These are phyloP conservation scores for Planiliza haematocheilus DNA, from an alignment of 2,113 vertebrate genomes.

Conservation along the genomic window DNA sequence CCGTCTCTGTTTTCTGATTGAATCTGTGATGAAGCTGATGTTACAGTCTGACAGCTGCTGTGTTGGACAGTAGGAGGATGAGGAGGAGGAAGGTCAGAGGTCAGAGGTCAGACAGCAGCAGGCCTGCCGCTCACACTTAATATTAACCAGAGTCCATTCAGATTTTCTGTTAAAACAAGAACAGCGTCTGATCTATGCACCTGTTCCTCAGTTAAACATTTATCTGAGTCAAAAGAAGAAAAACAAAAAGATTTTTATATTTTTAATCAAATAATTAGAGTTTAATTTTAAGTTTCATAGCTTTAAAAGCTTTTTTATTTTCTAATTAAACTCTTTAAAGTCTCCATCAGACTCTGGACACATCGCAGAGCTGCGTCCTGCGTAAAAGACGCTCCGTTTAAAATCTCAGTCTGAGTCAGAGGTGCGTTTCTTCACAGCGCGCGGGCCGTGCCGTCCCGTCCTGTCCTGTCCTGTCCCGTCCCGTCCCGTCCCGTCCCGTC, in stretches of 20 bases:
- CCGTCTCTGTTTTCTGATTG: too few species aligned
- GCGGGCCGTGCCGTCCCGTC: too few species aligned
- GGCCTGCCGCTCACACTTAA: neutral
- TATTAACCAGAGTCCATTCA: conserved; percentile 5
- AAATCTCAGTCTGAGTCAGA: neutral
- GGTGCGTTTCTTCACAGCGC: conserved; percentile 6
- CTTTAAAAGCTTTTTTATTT: too few species aligned
- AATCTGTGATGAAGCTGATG: neutral
- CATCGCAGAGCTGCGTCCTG: neutral
- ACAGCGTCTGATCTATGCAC: neutral
- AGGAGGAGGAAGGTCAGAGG: conserved; percentile 43
- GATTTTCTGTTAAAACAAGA: neutral
- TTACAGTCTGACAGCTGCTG: conserved; percentile 54
- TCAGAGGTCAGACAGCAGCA: conserved; percentile 62
- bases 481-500: neutral
- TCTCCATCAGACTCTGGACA: too few species aligned
- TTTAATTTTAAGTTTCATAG: too few species aligned
- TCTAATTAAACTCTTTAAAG: too few species aligned
- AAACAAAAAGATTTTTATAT: too few species aligned
- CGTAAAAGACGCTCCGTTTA: conserved; percentile 3
- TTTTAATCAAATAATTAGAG: too few species aligned
- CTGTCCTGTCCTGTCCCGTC: neutral
- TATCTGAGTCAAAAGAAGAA: too few species aligned
- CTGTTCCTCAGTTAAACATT: neutral
- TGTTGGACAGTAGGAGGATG: conserved; percentile 25